These are phyloP conservation scores for Epinotia brunnichana DNA, from an alignment of 2,888 invertebrate genomes.

Conservation along the genomic window DNA sequence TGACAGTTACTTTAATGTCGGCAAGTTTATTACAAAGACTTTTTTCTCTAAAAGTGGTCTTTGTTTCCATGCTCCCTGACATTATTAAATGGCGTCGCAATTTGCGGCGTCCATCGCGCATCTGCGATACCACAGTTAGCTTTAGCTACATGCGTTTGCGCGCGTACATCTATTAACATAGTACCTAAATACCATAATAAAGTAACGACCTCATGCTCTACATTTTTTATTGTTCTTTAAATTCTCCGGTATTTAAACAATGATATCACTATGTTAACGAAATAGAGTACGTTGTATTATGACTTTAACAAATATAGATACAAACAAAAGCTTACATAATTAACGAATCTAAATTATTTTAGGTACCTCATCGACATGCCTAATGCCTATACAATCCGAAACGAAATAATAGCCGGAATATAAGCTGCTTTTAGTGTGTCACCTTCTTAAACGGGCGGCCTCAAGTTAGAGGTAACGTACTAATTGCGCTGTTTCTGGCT, in stretches of 20 bases:
- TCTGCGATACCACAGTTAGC: constrained; percentile 49
- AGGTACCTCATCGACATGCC: too few relatives aligned
- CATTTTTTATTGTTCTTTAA: constrained; percentile 49
- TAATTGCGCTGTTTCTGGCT: constrained; percentile 73
- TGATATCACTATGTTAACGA: constrained; percentile 14
- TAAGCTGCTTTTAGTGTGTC: constrained; percentile 13
- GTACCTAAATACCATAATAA: constrained; percentile 59
- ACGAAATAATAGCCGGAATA: too few relatives aligned
- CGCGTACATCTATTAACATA: constrained; percentile 57
- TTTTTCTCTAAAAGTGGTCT: constrained; percentile 49
- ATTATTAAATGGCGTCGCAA: constrained; percentile 58
- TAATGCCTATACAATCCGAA: too few relatives aligned
- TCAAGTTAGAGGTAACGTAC: constrained; percentile 71
- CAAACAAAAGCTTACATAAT: background rate
- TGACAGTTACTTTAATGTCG: constrained; percentile 55
- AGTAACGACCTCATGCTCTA: constrained; percentile 52
- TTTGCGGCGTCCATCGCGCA: constrained; percentile 49
- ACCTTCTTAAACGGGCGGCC: background rate
- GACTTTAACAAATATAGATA: background rate
- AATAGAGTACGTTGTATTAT: constrained; percentile 4
- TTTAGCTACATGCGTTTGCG: constrained; percentile 53
- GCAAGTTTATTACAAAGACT: constrained; percentile 50
- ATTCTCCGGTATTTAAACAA: constrained; percentile 51
- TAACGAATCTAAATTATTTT: background rate
- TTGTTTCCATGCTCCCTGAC: constrained; percentile 51